Conservation (phyloP, 2,888 invertebrate species). For the Dryococelus australis region DNA sequence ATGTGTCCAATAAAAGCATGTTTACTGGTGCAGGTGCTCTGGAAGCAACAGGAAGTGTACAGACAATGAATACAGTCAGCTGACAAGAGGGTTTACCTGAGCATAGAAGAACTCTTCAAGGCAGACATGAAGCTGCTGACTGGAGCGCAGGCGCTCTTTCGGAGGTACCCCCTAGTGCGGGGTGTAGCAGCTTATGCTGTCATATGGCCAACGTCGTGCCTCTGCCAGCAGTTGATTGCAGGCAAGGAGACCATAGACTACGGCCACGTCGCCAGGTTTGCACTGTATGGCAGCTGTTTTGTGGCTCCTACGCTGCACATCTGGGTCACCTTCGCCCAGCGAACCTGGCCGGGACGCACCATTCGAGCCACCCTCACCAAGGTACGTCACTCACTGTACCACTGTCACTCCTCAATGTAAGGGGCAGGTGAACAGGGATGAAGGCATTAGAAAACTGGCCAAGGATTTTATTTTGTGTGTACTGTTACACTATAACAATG, state of each 20-base stretch:
- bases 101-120: not conserved
- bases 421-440: too few relatives aligned
- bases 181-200: slow-evolving; percentile 76
- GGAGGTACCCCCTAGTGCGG: slow-evolving; percentile 62
- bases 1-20: too few relatives aligned
- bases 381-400: slow-evolving; percentile 27
- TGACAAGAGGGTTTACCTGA: not conserved
- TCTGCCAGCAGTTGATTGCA: slow-evolving; percentile 75
- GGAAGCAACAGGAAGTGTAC: too few relatives aligned
- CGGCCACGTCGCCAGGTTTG: slow-evolving; percentile 72
- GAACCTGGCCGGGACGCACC: slow-evolving; percentile 48
- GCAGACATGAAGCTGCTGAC: not conserved
- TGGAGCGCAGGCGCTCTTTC: slow-evolving; percentile 36
- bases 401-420: too few relatives aligned
- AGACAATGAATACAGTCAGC: not conserved
- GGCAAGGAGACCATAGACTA: slow-evolving; percentile 61
- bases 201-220: slow-evolving; percentile 76
- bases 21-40: too few relatives aligned
- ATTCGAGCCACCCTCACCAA: slow-evolving; percentile 38
- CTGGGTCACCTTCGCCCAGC: slow-evolving; percentile 79
- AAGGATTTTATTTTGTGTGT: too few relatives aligned
- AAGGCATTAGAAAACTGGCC: too few relatives aligned
- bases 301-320: slow-evolving; percentile 82
- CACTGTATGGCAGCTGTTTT: slow-evolving; percentile 80
- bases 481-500: too few relatives aligned